Percentiles rank a stretch among this genome's conserved stretches.
Evolutionary conservation across 2,888 invertebrate genomes (phyloP).

Genomic region (Catocala sponsa): DNA sequence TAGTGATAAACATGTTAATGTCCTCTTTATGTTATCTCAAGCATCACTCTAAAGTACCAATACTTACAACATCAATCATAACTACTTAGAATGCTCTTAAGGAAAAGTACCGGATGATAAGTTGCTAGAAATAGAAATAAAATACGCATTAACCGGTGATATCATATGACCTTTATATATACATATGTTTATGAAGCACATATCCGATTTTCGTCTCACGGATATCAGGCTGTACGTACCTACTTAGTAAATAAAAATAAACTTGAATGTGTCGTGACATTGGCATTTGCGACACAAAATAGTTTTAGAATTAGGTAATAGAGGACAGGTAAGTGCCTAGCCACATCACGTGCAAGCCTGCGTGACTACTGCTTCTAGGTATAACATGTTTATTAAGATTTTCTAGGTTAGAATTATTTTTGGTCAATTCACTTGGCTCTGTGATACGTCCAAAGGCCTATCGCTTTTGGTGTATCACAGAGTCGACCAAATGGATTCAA

Average conservation of each 20-base stretch:
- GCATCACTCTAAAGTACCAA: neutral
- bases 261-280: conserved; percentile 29
- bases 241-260: neutral
- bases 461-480: too few species aligned
- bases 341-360: conserved; percentile 31
- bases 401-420: neutral
- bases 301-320: conserved; percentile 35
- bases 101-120: neutral
- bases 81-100: neutral
- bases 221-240: conserved; percentile 26
- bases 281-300: conserved; percentile 43
- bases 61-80: neutral
- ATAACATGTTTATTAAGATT: conserved; percentile 22
- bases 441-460: too few species aligned
- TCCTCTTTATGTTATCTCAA: too few species aligned
- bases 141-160: neutral
- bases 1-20: too few species aligned
- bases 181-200: neutral
- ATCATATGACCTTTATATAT: conserved; percentile 16
- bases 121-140: neutral
- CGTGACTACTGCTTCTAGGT: conserved; percentile 32
- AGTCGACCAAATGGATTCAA: too few species aligned
- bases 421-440: too few species aligned
- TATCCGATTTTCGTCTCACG: conserved; percentile 24
- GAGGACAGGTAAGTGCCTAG: neutral